Evolutionary conservation across 1,140 invertebrate genomes (phyloP), one percentile per base, ranked within the genome.

Genomic region (Trichonephila clavipes): DNA sequence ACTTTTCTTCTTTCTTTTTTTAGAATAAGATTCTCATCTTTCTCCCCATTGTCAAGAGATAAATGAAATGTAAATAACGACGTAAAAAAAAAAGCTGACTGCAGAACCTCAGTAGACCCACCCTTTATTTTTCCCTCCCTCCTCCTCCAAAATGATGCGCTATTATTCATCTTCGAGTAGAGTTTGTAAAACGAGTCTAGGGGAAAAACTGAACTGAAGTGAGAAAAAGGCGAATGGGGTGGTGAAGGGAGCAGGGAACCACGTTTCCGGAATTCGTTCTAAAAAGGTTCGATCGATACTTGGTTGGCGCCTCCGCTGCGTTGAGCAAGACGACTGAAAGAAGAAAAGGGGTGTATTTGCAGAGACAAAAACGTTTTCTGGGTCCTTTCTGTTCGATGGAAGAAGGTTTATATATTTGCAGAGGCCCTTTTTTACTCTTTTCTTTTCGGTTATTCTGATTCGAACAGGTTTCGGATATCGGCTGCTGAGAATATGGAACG

Each of bases 191-290:
- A 88, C 19, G 87, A 88, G 28, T 62, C 19, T 44, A 4, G 40
- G 28, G 61, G 51, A 44, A 14, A 69, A 18, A 82, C 34, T 51
- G 40, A 18, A 82, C 34, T 51, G 40, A 34, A 51, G 40, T 7
- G 44, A 40, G 72, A 77, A 40, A 77, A 34, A 51, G 86, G 34
- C 61, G 19, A 8, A 19, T 8, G 69, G 5, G 40, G 28, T 18
- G 18, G 44, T 19, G 59, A 44, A 51, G n/a, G 66, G 69, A n/a
- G 21, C 21, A 59, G 66, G 51, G 69, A 89, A 58, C 58, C 59
- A 28, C 72, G 89, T 90, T 90, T 90, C 89, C 89, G 89, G 89
- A 90, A 90, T 90, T 81, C 89, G 69, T 90, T 90, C 89, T 90
- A 90, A 90, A 90, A 90, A 90, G 58, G 34, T 34, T 62, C 89